Conservation (phyloP, 2,888 invertebrate species). For the Drosophila greeni region DNA sequence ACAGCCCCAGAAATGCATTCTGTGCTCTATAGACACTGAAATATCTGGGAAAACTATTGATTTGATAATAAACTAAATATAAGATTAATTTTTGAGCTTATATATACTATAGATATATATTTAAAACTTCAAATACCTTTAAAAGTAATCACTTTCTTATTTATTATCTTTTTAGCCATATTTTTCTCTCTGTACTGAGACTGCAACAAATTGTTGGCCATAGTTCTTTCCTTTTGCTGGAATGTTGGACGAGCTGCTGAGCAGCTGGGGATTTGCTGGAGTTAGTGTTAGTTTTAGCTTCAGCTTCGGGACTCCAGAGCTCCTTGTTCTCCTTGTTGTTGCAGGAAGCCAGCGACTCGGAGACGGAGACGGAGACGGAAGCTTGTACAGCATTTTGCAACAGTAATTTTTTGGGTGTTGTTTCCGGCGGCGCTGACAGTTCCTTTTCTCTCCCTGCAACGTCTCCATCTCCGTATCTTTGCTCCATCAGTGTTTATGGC, state of each 20-base stretch:
- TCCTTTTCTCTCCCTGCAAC: slow-evolving; percentile 10
- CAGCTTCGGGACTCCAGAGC: slow-evolving; percentile 5
- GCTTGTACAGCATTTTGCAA: slow-evolving; percentile 68
- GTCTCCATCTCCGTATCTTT: slow-evolving; percentile 3
- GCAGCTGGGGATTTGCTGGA: slow-evolving; percentile 64
- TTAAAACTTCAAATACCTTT: too few species aligned
- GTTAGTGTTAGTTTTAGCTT: slow-evolving; percentile 36
- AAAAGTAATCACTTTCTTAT: too few species aligned
- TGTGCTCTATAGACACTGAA: background rate
- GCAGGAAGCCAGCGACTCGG: slow-evolving; percentile 59
- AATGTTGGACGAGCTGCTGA: slow-evolving; percentile 49
- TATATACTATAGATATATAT: too few species aligned
- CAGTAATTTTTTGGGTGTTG: slow-evolving; percentile 72
- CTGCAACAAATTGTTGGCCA: slow-evolving; percentile 68
- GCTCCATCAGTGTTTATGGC: slow-evolving; percentile 32
- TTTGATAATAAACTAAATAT: too few species aligned
- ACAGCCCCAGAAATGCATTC: background rate
- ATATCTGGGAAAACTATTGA: background rate
- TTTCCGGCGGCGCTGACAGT: slow-evolving; percentile 70
- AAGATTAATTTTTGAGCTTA: too few species aligned
- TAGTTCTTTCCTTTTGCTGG: slow-evolving; percentile 48
- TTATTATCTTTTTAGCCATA: background rate
- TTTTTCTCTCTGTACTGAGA: background rate
- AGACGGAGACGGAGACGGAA: slow-evolving; percentile 68
- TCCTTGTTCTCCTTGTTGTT: slow-evolving; percentile 44